Base-by-base conservation (phyloP, 1,140 invertebrate species). In the Microplitis demolitor region DNA sequence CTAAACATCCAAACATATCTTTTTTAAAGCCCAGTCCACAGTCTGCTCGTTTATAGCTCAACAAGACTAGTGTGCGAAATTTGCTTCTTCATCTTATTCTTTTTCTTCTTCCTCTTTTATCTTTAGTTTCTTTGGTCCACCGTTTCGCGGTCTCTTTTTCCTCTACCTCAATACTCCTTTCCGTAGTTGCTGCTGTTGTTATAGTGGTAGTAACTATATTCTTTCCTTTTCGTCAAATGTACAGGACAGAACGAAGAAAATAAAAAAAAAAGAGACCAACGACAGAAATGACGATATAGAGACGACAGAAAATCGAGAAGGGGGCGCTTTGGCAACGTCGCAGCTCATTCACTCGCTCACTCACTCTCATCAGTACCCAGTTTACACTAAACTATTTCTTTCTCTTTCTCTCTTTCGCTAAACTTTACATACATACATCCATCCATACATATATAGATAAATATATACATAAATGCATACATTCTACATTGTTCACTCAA, bases 321-420 rank as follows among this genome's bases (percentile, higher is more conserved):
- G 76, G 79, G 69, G 76, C 78, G 76, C 80, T 78, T 78, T 81
- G 83, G 82, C 81, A 83, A 84, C 82, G 79, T 83, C 78, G 82
- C 80, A 58, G 31, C 73, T 67, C 67, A 71, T 68, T 74, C 69
- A 66, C 78, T 78, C 67, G 74, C 73, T 72, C 61, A 51, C 72
- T 71, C 68, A 73, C 63, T 62, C 71, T 53, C 63, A 45, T 35
- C 33, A 31, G 13, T 35, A 62, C 9, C 4, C 8, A 16, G 24
- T 16, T 58, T 16, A 58, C 24, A 58, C 5, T 58, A 24, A 24
- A 58, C 56, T 58, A 58, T 58, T 58, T 58, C 56, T 58, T 58
- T 54, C 51, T 54, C 16, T 24, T 58, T 77, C 75, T 77, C 75
- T 73, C 69, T 69, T 66, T 69, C 37, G 39, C 64, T 39, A 60